Conservation (phyloP, 2,113 vertebrate genomes). For the Gobius niger region DNA sequence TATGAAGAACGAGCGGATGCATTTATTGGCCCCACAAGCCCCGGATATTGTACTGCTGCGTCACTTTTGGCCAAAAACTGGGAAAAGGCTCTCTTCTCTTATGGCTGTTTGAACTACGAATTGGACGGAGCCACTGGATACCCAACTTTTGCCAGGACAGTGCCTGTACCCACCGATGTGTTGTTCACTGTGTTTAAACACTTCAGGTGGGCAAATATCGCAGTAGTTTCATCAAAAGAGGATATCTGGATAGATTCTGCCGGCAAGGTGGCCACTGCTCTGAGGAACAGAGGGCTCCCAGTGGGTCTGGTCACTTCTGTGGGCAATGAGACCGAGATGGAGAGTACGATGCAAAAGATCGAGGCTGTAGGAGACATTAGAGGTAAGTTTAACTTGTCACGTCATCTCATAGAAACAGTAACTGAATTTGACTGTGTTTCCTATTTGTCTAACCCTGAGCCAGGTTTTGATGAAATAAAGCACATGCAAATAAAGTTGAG, state of each 20-base stretch:
- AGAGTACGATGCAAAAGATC: slow-evolving; percentile 76
- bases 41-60: slow-evolving; percentile 85
- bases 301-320: slow-evolving; percentile 77
- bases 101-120: slow-evolving; percentile 83
- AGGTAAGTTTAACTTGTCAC: slow-evolving; percentile 74
- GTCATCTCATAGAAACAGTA: not conserved
- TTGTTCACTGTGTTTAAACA: slow-evolving; percentile 83
- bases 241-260: slow-evolving; percentile 87
- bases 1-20: slow-evolving; percentile 78
- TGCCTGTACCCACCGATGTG: slow-evolving; percentile 78
- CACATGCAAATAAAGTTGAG: too few relatives aligned
- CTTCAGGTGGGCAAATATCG: slow-evolving; percentile 87
- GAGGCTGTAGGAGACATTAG: slow-evolving; percentile 73
- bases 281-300: slow-evolving; percentile 80
- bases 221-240: slow-evolving; percentile 84
- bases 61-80: slow-evolving; percentile 82
- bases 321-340: slow-evolving; percentile 76
- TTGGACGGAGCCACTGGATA: slow-evolving; percentile 74
- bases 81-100: slow-evolving; percentile 88
- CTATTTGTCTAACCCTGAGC: too few relatives aligned
- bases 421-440: too few relatives aligned
- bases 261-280: slow-evolving; percentile 73
- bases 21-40: slow-evolving; percentile 85
- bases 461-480: too few relatives aligned
- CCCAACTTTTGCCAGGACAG: slow-evolving; percentile 78